These are phyloP conservation scores for Brienomyrus brachyistius DNA, from an alignment of 2,113 vertebrate genomes.

Conservation along the genomic window DNA sequence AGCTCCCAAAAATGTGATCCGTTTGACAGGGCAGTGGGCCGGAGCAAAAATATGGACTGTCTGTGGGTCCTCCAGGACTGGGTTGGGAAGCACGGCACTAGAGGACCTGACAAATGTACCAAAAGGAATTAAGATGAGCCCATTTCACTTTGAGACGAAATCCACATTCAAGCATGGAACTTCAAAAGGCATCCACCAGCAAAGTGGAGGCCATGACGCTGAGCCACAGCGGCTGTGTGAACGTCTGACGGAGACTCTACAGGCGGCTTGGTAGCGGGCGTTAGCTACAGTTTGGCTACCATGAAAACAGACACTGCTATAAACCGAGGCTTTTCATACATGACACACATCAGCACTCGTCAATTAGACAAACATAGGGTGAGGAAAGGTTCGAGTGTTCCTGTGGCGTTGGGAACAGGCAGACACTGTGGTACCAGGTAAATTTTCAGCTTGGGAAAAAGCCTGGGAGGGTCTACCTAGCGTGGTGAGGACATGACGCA, in stretches of 20 bases:
- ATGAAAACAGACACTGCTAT: neutral
- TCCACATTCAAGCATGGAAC: neutral
- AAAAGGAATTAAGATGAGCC: neutral
- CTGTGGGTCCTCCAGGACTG: neutral
- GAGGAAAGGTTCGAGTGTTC: neutral
- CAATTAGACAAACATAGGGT: neutral
- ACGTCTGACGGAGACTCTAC: neutral
- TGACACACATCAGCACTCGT: neutral
- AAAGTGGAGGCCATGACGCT: neutral
- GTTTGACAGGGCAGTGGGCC: neutral
- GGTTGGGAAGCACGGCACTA: neutral
- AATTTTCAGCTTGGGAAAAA: neutral
- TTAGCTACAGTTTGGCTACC: neutral
- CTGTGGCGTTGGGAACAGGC: neutral
- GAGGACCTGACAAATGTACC: neutral
- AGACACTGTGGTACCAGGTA: neutral
- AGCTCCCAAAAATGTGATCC: neutral
- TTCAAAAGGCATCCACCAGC: neutral
- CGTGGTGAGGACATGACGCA: slow-evolving; percentile 87
- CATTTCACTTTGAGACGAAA: neutral
- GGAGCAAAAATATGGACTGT: neutral
- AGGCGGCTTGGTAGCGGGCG: neutral
- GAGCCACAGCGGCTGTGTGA: neutral
- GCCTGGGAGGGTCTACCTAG: slow-evolving; percentile 58
- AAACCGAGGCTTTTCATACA: neutral